Evolutionary conservation across 64 coral and sea anemone genomes (phyloP).

Genomic region (Porites lutea): DNA sequence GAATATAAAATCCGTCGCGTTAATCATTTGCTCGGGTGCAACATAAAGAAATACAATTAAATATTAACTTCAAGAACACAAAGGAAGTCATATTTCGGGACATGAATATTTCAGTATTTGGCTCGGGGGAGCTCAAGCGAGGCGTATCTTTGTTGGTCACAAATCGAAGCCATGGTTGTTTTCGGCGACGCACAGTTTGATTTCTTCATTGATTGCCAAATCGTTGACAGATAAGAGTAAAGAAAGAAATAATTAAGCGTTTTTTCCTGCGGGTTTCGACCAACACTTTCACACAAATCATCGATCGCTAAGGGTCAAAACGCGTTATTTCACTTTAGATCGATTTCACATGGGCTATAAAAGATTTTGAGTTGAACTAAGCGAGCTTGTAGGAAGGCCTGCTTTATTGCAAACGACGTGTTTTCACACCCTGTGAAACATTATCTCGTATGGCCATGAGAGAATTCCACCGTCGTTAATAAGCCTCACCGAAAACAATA

Average conservation of each 20-base stretch:
- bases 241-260: constrained; percentile 4
- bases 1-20: constrained; percentile 88
- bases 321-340: neutral
- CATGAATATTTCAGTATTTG: constrained; percentile 26
- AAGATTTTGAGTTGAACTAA: neutral
- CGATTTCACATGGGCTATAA: too few relatives aligned
- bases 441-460: constrained; percentile 22
- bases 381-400: neutral
- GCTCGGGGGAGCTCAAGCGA: neutral
- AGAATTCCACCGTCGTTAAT: constrained; percentile 19
- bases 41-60: constrained; percentile 88
- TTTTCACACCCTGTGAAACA: constrained; percentile 26
- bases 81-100: constrained; percentile 44
- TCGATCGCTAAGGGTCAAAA: neutral
- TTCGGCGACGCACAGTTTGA: neutral
- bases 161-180: neutral
- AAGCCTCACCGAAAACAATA: neutral
- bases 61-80: constrained; percentile 90
- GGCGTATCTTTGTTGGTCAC: neutral
- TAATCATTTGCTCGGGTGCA: constrained; percentile 92
- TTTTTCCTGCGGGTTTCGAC: neutral
- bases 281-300: neutral
- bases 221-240: constrained; percentile 28
- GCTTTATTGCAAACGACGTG: neutral
- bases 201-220: constrained; percentile 1